Evolutionary conservation across 2,797 vertebrate genomes (phyloP).

Genomic region (Takifugu ocellatus): DNA sequence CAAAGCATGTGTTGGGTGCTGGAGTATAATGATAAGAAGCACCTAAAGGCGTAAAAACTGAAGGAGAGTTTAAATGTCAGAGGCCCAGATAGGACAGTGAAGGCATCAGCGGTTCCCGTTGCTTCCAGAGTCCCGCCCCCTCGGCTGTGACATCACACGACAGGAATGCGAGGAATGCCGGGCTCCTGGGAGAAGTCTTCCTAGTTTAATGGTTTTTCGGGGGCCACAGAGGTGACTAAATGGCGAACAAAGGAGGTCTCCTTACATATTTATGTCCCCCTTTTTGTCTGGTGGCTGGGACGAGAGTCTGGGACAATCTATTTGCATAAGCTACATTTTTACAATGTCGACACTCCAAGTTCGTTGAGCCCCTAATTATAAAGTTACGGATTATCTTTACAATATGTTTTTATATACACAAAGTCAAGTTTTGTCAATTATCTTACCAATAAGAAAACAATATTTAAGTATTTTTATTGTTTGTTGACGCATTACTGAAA

Average conservation of each 20-base stretch:
- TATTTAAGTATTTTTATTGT: background rate
- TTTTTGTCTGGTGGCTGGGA: slow-evolving; percentile 44
- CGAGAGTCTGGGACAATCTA: slow-evolving; percentile 42
- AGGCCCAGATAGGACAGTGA: slow-evolving; percentile 17
- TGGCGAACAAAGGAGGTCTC: slow-evolving; percentile 62
- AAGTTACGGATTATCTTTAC: too few relatives aligned
- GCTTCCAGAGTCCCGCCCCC: slow-evolving; percentile 47
- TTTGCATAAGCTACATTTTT: slow-evolving; percentile 52
- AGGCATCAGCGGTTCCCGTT: slow-evolving; percentile 51
- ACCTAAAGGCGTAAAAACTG: background rate
- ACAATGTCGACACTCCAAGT: slow-evolving; percentile 12
- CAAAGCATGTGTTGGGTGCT: too few relatives aligned
- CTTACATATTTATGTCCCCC: slow-evolving; percentile 47
- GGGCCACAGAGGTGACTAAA: slow-evolving; percentile 68
- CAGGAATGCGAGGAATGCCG: slow-evolving; percentile 75
- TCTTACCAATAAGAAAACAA: too few relatives aligned
- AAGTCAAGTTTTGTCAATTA: too few relatives aligned
- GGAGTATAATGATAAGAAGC: background rate
- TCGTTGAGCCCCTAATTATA: too few relatives aligned
- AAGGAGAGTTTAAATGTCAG: background rate
- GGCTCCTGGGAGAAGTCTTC: slow-evolving; percentile 71
- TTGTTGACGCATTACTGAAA: background rate
- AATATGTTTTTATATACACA: too few relatives aligned
- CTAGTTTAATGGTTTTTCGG: slow-evolving; percentile 70
- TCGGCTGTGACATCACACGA: slow-evolving; percentile 72